Percentiles rank a stretch among this genome's conserved stretches.
Evolutionary conservation across 1,140 invertebrate genomes (phyloP).

Genomic region (Drosophila bipectinata): DNA sequence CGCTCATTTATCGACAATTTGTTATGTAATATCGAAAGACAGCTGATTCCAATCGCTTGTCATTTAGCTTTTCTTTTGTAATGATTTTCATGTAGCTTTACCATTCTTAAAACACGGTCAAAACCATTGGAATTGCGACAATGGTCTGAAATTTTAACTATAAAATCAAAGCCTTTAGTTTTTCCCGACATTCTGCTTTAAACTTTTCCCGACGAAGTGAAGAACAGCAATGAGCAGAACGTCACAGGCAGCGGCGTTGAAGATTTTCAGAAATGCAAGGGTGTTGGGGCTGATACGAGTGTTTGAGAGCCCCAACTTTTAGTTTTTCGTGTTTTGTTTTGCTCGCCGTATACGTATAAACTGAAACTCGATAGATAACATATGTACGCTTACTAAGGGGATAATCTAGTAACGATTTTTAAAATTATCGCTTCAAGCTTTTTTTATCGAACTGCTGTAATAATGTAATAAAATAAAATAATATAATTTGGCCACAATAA

Average conservation of each 20-base stretch:
- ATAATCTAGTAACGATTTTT: background rate
- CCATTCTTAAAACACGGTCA: slow-evolving; percentile 85
- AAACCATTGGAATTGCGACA: slow-evolving; percentile 75
- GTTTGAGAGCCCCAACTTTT: background rate
- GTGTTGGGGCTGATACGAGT: slow-evolving; percentile 2
- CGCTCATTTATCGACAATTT: slow-evolving; percentile 53
- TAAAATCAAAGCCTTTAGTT: slow-evolving; percentile 81
- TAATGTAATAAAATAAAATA: no score
- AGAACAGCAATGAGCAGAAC: slow-evolving; percentile 12
- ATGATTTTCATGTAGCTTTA: slow-evolving; percentile 53
- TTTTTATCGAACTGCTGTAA: no score
- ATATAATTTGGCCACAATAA: no score
- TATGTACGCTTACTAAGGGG: background rate
- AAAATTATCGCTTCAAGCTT: background rate
- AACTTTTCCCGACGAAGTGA: slow-evolving; percentile 41
- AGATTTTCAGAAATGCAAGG: slow-evolving; percentile 38
- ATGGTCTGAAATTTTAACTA: slow-evolving; percentile 75
- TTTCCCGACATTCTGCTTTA: slow-evolving; percentile 54
- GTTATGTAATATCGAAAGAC: slow-evolving; percentile 59
- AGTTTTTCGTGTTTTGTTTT: slow-evolving; percentile 50
- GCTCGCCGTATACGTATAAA: slow-evolving; percentile 45
- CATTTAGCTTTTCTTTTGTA: background rate
- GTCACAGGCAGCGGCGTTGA: slow-evolving; percentile 14
- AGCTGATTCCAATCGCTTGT: slow-evolving; percentile 50
- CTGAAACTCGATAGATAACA: background rate